Percentiles rank a stretch among this genome's conserved stretches.
Evolutionary conservation across 2,888 invertebrate genomes (phyloP).

Genomic region (Calameuta filiformis): DNA sequence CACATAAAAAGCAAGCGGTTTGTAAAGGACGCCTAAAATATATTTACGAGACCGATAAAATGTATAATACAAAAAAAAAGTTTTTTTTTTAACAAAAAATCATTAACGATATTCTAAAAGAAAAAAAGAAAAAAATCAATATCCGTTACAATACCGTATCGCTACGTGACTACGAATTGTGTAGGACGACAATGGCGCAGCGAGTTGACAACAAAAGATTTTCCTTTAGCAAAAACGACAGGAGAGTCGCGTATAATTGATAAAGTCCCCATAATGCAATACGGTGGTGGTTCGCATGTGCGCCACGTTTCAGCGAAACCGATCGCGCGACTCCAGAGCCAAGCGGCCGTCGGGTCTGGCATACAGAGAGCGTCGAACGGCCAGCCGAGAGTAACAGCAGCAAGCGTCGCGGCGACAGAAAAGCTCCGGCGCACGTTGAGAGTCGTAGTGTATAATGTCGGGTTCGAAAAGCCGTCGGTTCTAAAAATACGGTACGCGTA

Average conservation of each 20-base stretch:
- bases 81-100: background rate
- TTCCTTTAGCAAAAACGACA: background rate
- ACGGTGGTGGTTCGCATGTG: background rate
- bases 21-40: background rate
- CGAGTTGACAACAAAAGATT: background rate
- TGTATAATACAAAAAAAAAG: background rate
- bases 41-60: background rate
- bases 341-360: conserved; percentile 30
- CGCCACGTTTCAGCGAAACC: conserved; percentile 6
- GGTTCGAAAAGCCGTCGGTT: background rate
- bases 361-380: conserved; percentile 5
- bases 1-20: background rate
- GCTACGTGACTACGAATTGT: background rate
- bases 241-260: background rate
- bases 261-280: background rate
- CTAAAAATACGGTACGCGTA: conserved; percentile 5
- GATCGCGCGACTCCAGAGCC: background rate
- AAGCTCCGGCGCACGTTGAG: background rate
- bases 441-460: background rate
- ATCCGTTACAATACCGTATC: background rate
- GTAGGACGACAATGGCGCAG: background rate
- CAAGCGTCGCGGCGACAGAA: background rate
- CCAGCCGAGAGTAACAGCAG: background rate
- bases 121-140: background rate
- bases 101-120: background rate